Conservation (phyloP, 2,797 vertebrate genomes). For the Paedocypris micromegethes region DNA sequence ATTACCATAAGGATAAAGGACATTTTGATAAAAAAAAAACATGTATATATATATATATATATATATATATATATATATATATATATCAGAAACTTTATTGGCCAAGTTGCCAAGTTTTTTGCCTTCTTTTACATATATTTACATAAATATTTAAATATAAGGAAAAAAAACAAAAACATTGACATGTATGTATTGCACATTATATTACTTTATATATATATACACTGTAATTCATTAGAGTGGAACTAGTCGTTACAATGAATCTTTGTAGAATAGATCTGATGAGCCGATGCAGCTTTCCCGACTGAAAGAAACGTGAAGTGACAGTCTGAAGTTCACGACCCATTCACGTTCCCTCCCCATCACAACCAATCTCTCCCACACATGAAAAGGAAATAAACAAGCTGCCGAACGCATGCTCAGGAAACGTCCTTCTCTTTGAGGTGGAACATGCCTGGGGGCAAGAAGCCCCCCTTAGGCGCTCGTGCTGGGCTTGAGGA, state of each 20-base stretch:
- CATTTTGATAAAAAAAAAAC: no score
- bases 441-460: constrained; percentile 23
- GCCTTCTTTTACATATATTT: no score
- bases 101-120: no score
- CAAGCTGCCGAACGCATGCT: not conserved
- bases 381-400: constrained; percentile 1
- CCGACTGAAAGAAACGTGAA: constrained; percentile 5
- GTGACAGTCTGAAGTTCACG: not conserved
- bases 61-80: no score
- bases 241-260: not conserved
- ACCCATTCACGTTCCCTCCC: constrained; percentile 5
- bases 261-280: not conserved
- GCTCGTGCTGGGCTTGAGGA: not conserved
- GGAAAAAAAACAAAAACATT: no score
- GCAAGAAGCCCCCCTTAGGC: constrained; percentile 2
- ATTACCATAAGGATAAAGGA: no score
- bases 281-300: not conserved
- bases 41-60: no score
- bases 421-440: not conserved
- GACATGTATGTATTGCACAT: no score
- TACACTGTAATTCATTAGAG: no score
- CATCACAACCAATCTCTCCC: not conserved
- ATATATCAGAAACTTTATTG: no score
- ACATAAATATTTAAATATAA: no score
- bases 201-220: no score